Conservation (phyloP, 2,797 vertebrate species). For the Scleropages formosus region DNA sequence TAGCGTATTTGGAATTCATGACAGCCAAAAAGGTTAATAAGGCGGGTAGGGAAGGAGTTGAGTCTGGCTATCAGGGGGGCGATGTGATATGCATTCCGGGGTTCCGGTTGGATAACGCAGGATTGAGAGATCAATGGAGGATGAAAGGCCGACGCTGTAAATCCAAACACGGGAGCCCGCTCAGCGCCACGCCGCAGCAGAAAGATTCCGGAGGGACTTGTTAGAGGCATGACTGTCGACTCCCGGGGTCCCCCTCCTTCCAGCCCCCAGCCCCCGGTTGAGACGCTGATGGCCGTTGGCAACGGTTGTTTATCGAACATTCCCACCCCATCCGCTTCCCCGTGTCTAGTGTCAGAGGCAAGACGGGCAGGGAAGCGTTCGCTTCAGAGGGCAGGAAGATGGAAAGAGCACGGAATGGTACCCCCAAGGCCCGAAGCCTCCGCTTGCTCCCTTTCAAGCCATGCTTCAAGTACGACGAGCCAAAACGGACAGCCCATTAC, state of each 20-base stretch:
- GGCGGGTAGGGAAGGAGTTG: neutral
- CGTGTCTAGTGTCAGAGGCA: conserved; percentile 27
- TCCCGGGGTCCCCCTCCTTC: neutral
- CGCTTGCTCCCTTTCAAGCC: neutral
- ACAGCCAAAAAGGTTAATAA: neutral
- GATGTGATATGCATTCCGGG: neutral
- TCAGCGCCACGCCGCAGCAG: neutral
- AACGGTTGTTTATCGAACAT: neutral
- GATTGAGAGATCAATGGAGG: conserved; percentile 17
- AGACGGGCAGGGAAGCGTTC: conserved; percentile 24
- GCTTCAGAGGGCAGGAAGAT: too few relatives aligned
- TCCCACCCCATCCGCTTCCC: neutral
- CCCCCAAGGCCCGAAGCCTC: too few relatives aligned
- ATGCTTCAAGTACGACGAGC: neutral
- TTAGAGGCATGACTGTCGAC: neutral
- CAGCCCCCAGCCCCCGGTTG: neutral
- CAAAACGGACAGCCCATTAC: neutral
- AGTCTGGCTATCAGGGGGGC: neutral
- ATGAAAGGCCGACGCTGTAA: conserved; percentile 30
- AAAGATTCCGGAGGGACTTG: conserved; percentile 3
- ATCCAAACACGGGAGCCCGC: neutral
- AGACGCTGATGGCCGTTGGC: neutral
- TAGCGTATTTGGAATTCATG: neutral
- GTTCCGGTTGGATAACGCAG: neutral
- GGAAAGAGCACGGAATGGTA: too few relatives aligned